Evolutionary conservation across 2,113 vertebrate species (phyloP).

Genomic region (Alethe castanea): DNA sequence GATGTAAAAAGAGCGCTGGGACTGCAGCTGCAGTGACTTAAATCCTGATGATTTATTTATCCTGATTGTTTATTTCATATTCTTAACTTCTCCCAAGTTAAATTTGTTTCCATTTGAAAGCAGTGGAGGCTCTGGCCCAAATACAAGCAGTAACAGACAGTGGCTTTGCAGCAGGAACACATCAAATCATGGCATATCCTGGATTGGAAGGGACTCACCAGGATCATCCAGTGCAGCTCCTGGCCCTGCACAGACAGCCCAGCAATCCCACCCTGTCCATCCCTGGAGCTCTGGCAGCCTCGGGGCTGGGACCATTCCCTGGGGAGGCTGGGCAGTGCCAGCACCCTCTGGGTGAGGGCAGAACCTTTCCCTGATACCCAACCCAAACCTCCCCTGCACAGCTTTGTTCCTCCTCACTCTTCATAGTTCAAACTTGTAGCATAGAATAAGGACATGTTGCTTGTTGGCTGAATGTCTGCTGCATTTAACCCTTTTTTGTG

Average conservation of each 20-base stretch:
- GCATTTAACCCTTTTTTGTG: neutral
- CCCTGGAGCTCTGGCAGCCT: neutral
- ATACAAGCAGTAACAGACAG: neutral
- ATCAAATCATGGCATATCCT: neutral
- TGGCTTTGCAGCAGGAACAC: neutral
- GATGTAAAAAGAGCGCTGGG: neutral
- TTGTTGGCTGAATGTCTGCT: neutral
- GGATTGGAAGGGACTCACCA: fast-evolving
- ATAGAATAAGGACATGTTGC: fast-evolving
- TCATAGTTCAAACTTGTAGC: neutral
- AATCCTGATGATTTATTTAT: neutral
- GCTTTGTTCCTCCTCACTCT: neutral
- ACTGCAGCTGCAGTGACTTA: neutral
- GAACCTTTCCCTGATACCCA: neutral
- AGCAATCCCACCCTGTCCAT: neutral
- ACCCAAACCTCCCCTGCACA: too few relatives aligned
- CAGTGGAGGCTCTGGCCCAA: neutral
- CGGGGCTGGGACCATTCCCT: fast-evolving
- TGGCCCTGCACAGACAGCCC: neutral
- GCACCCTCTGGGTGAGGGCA: neutral
- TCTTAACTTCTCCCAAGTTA: neutral
- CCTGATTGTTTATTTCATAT: neutral
- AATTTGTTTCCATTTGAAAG: neutral
- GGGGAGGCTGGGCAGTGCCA: neutral
- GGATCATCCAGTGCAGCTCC: too few relatives aligned